Evolutionary conservation across 1,140 invertebrate species (phyloP), one percentile per base, ranked within the genome.

Genomic region (Conus ventricosus): DNA sequence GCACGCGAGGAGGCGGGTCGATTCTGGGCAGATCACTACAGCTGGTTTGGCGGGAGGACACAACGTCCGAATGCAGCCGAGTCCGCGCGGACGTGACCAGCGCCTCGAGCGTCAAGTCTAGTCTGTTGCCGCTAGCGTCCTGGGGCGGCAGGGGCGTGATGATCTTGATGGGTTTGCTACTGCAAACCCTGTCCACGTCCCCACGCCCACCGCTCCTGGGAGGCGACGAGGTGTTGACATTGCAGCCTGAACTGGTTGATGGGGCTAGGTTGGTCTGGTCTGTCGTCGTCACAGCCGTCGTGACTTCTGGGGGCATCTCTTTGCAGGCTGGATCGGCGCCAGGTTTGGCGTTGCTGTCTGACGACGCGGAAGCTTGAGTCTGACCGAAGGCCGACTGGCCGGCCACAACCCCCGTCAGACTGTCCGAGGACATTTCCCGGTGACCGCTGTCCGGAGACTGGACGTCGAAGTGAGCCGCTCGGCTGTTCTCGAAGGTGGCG

Each of bases 381-480:
- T 55, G 78, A 85, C 25, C 75, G 53, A 11, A 17, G 23, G 67
- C 67, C 6, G 67, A 71, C 11, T 23, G 67, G 6, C 39, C 23
- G 67, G 67, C 15, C 67, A 71, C n/a, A 39, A 15, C 57, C 78
- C 87, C 88, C 7, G 92, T 87, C n/a, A 94, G 88, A 81, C 92
- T 94, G 60, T 93, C 93, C 0, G 92, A 91, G 8, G 93, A 94
- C 93, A 94, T 94, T 89, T 94, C 93, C 27, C 91, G 91, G 86
- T 94, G 93, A 10, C 93, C 93, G 86, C 92, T 93, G 89, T 94
- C 93, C 13, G 93, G 93, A 27, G 93, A 93, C 51, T 93, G 93
- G 15, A 91, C 91, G 25, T 92, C 92, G 20, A 51, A 25, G 63
- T 60, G 57, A 11, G 92, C 90, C 4, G 91, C 89, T 63, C 91